phyloP scores from a whole-genome alignment of 53 echinoderm and acorn worm genomes.

The Paracentrotus lividus region DNA sequence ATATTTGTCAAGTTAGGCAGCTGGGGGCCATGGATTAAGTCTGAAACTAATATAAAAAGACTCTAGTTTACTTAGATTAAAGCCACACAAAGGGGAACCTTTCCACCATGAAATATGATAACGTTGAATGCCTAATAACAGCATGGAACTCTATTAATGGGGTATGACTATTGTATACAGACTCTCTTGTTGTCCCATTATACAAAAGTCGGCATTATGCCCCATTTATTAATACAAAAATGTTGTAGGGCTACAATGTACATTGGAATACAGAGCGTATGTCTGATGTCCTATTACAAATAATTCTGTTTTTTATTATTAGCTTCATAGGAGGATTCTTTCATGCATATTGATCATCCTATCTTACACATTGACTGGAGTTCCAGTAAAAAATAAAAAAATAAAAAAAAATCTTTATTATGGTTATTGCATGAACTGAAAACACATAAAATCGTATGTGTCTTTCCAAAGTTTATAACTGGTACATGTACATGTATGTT shows the following conservation, averaged over 20 bases:
- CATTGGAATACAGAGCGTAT: too few relatives aligned
- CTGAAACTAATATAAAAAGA: slow-evolving; percentile 53
- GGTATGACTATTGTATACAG: neutral
- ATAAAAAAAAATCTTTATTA: too few relatives aligned
- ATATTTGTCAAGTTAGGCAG: slow-evolving; percentile 51
- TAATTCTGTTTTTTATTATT: too few relatives aligned
- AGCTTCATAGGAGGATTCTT: too few relatives aligned
- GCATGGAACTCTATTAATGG: slow-evolving; percentile 17
- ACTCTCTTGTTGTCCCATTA: neutral
- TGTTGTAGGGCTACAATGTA: too few relatives aligned
- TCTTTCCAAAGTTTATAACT: too few relatives aligned
- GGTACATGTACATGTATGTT: neutral
- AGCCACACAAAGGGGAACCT: slow-evolving; percentile 27
- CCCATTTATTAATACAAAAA: neutral
- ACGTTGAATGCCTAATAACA: slow-evolving; percentile 28
- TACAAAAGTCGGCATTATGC: neutral
- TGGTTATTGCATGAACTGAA: too few relatives aligned
- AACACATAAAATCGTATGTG: too few relatives aligned
- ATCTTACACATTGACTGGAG: neutral
- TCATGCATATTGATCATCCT: too few relatives aligned
- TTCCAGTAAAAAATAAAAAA: neutral
- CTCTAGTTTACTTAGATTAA: slow-evolving; percentile 40
- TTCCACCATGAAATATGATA: slow-evolving; percentile 40
- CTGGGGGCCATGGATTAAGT: slow-evolving; percentile 54
- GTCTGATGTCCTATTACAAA: too few relatives aligned